Conservation (phyloP, 2,888 invertebrate species). For the Dendrolimus houi region DNA sequence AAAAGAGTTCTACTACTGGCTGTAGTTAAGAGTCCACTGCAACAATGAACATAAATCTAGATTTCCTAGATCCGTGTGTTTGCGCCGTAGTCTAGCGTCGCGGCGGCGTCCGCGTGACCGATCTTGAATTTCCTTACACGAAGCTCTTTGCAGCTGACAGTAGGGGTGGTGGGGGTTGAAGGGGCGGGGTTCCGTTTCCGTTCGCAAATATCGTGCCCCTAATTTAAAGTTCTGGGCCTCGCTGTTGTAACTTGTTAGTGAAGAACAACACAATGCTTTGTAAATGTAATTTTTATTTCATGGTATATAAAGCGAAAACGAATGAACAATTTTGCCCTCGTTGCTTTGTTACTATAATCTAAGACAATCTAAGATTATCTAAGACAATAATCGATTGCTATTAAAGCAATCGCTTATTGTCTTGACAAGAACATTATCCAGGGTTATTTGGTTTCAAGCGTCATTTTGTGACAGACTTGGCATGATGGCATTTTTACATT, state of each 20-base stretch:
- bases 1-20: no score
- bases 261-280: conserved; percentile 13
- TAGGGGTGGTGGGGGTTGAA: conserved; percentile 17
- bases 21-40: not conserved
- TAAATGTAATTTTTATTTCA: conserved; percentile 5
- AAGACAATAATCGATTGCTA: no score
- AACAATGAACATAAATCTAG: not conserved
- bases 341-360: no score
- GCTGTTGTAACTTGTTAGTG: conserved; percentile 48
- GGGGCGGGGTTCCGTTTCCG: conserved; percentile 29
- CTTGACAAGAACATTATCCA: no score
- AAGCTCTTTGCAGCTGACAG: conserved; percentile 64
- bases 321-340: no score
- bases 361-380: no score
- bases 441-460: no score
- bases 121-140: conserved; percentile 57
- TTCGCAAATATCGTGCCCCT: conserved; percentile 49
- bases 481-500: no score
- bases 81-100: not conserved
- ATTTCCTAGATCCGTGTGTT: not conserved
- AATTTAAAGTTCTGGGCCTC: conserved; percentile 51
- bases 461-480: no score
- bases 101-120: conserved; percentile 38
- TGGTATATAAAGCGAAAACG: no score
- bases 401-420: no score